Evolutionary conservation across 2,888 invertebrate genomes (phyloP).

Genomic region (Melikaiella ostensackeni): DNA sequence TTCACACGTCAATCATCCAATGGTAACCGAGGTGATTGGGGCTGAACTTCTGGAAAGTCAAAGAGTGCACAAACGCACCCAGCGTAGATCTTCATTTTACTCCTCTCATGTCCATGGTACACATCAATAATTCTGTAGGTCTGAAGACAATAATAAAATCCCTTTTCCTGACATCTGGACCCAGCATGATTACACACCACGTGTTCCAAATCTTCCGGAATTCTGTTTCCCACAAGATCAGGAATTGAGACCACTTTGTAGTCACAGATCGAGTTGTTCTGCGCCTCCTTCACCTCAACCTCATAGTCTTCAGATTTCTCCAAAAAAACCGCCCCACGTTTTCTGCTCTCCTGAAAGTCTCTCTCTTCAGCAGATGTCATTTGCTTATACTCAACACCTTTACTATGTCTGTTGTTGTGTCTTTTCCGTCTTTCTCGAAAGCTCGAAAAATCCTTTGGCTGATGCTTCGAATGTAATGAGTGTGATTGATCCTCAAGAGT

Average conservation of each 20-base stretch:
- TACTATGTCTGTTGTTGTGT: conserved; percentile 15
- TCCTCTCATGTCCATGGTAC: conserved; percentile 20
- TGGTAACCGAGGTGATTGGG: conserved; percentile 10
- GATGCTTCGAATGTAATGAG: neutral
- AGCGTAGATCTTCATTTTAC: conserved; percentile 57
- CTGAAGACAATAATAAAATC: conserved; percentile 62
- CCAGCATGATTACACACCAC: conserved; percentile 61
- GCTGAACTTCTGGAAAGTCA: conserved; percentile 26
- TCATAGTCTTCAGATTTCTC: conserved; percentile 46
- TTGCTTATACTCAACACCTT: conserved; percentile 16
- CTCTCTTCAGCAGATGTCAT: conserved; percentile 22
- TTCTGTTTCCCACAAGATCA: conserved; percentile 49
- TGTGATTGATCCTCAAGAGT: neutral
- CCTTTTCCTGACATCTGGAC: conserved; percentile 53
- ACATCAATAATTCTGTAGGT: conserved; percentile 59
- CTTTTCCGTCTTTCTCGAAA: conserved; percentile 44
- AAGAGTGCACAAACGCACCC: conserved; percentile 61
- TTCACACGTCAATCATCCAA: neutral
- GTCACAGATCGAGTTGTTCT: conserved; percentile 62
- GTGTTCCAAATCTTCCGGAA: conserved; percentile 57
- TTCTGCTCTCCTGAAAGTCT: conserved; percentile 17
- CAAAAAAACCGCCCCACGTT: neutral
- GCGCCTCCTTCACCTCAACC: conserved; percentile 57
- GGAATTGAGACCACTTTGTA: conserved; percentile 59
- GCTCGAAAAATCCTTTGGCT: conserved; percentile 24